Evolutionary conservation across 2,113 vertebrate species (phyloP).

Genomic region (Pterocles gutturalis): DNA sequence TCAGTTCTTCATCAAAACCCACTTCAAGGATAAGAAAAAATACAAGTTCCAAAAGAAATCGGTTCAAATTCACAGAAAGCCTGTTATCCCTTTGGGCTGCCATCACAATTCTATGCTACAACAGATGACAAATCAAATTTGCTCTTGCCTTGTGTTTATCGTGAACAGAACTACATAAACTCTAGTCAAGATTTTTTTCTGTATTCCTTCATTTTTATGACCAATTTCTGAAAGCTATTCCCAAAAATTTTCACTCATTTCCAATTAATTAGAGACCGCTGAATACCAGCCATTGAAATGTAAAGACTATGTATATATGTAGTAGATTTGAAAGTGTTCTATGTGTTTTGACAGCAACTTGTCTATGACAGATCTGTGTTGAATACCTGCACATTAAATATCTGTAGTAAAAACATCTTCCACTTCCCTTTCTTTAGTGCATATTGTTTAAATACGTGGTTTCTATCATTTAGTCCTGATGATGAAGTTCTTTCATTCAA

Average conservation of each 20-base stretch:
- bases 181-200: neutral
- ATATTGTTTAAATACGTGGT: neutral
- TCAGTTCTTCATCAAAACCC: neutral
- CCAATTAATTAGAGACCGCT: neutral
- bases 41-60: neutral
- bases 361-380: neutral
- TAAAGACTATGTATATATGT: neutral
- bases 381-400: neutral
- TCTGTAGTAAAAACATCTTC: neutral
- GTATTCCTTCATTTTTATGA: neutral
- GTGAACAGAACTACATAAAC: neutral
- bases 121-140: neutral
- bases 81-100: neutral
- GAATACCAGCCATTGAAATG: neutral
- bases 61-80: neutral
- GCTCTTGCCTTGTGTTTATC: neutral
- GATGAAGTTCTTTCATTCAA: neutral
- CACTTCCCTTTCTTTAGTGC: neutral
- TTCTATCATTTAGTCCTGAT: neutral
- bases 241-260: neutral
- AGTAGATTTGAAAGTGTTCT: neutral
- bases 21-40: neutral
- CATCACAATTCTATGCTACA: neutral
- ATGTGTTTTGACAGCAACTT: neutral
- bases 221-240: neutral